These are phyloP conservation scores for Phyllotreta cruciferae DNA, from an alignment of 2,888 invertebrate genomes.

Conservation along the genomic window DNA sequence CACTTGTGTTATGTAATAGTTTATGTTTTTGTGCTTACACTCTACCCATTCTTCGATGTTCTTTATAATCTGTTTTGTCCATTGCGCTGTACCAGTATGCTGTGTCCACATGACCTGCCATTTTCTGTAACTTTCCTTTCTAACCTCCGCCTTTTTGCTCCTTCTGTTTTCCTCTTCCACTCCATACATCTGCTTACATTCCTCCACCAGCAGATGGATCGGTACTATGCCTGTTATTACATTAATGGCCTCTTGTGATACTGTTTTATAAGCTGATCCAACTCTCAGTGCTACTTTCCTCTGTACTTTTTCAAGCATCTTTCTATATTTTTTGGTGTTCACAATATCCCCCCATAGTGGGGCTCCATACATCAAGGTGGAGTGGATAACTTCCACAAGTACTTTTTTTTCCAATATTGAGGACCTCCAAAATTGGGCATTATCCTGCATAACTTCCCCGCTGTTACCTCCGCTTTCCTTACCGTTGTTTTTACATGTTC, in stretches of 20 bases:
- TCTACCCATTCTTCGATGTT: constrained; percentile 20
- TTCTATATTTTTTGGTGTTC: constrained; percentile 15
- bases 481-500: not conserved
- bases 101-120: constrained; percentile 14
- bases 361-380: constrained; percentile 1
- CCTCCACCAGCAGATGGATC: constrained; percentile 14
- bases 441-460: not conserved
- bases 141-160: not conserved
- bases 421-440: not conserved
- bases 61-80: constrained; percentile 22
- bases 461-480: not conserved
- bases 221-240: constrained; percentile 25
- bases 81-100: constrained; percentile 1
- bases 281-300: constrained; percentile 26
- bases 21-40: constrained; percentile 5
- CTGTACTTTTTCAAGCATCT: constrained; percentile 16
- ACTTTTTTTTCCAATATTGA: not conserved
- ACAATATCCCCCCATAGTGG: constrained; percentile 2
- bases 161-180: not conserved
- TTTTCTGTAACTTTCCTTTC: not conserved
- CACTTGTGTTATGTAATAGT: too few relatives aligned
- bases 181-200: not conserved
- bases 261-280: constrained; percentile 33
- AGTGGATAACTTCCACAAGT: not conserved
- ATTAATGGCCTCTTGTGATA: constrained; percentile 23